A percentile compares a stretch with the other conserved stretches of the same genome.
Conservation (phyloP, 2,113 vertebrate genomes). For the Lepisosteus oculatus region DNA sequence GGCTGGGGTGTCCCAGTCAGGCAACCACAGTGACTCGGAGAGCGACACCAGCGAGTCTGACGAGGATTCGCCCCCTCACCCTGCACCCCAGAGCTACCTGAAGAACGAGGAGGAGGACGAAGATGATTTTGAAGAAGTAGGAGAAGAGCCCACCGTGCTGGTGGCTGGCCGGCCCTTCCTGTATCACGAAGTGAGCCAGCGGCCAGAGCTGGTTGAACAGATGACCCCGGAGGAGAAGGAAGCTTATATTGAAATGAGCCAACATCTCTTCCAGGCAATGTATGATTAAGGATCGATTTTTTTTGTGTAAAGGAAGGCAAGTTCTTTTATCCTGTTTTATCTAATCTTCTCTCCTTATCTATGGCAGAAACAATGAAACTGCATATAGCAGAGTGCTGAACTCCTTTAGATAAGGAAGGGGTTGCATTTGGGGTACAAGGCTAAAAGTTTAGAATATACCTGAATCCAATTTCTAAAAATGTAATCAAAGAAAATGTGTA, state of each 20-base stretch:
- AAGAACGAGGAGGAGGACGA: conserved; percentile 73
- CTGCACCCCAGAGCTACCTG: neutral
- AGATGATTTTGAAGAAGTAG: conserved; percentile 90
- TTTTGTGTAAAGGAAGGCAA: neutral
- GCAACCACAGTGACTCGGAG: conserved; percentile 86
- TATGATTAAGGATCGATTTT: conserved; percentile 40
- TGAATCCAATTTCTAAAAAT: no score
- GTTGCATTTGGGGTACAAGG: no score
- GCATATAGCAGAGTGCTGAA: no score
- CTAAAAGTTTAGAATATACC: no score
- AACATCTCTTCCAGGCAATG: conserved; percentile 91
- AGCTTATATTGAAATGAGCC: conserved; percentile 93
- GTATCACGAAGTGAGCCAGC: conserved; percentile 89
- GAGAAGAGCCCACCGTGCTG: conserved; percentile 77
- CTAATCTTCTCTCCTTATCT: neutral
- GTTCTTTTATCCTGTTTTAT: neutral
- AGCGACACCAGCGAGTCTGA: conserved; percentile 97
- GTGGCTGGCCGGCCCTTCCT: conserved; percentile 81
- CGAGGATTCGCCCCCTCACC: conserved; percentile 70
- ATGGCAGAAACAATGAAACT: no score
- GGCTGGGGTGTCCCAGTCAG: conserved; percentile 44
- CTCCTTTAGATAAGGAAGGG: no score
- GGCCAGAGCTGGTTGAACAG: conserved; percentile 88
- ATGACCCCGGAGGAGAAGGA: conserved; percentile 95
- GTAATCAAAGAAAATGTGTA: no score